phyloP scores from a whole-genome alignment of 2,113 vertebrate species.

The Bubalus kerabau region DNA sequence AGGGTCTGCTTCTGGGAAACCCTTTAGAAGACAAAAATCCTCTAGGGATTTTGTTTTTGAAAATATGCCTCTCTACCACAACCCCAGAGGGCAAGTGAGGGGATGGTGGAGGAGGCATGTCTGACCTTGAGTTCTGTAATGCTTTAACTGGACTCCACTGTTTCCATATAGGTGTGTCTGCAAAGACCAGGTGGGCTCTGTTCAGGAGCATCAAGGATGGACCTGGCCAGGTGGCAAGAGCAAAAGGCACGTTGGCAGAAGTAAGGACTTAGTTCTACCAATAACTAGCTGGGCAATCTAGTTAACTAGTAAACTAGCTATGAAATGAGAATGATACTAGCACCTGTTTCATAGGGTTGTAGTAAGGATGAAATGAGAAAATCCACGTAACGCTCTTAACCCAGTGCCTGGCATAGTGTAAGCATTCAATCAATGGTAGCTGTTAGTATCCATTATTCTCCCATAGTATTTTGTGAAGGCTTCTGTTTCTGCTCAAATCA shows the following conservation, averaged over 20 bases:
- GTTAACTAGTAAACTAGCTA: neutral
- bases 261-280: neutral
- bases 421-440: neutral
- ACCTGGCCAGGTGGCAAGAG: neutral
- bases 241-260: neutral
- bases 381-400: neutral
- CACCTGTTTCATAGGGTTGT: neutral
- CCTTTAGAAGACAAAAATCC: neutral
- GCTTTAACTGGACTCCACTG: neutral
- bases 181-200: neutral
- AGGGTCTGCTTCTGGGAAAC: neutral
- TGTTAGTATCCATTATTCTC: neutral
- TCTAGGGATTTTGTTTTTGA: neutral
- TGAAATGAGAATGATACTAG: neutral
- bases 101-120: neutral
- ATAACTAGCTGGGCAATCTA: neutral
- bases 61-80: neutral
- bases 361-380: neutral
- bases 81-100: neutral
- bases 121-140: neutral
- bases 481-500: neutral
- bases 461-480: neutral
- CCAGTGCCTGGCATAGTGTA: neutral
- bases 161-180: neutral
- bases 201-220: neutral